Percentiles rank a stretch among this genome's conserved stretches.
Conservation (phyloP, 2,888 invertebrate genomes). For the Oscheius sp. region DNA sequence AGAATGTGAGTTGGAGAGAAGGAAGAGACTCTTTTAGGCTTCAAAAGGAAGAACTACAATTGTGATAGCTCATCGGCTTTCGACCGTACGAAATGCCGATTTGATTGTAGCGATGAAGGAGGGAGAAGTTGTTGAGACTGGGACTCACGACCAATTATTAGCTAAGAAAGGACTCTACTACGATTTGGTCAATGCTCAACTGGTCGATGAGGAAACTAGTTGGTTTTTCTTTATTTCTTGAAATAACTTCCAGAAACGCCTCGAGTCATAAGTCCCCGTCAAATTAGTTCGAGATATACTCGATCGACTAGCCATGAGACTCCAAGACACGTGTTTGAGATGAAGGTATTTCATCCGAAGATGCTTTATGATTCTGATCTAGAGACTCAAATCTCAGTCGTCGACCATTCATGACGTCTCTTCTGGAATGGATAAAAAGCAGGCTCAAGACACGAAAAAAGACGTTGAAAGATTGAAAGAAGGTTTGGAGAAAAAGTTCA, state of each 20-base stretch:
- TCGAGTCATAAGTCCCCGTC: background rate
- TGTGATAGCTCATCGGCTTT: slow-evolving; percentile 73
- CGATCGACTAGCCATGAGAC: slow-evolving; percentile 21
- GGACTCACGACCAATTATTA: slow-evolving; percentile 79
- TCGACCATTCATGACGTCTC: background rate
- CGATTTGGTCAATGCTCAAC: slow-evolving; percentile 71
- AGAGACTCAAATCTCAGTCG: slow-evolving; percentile 15
- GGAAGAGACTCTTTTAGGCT: slow-evolving; percentile 37
- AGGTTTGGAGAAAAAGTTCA: background rate
- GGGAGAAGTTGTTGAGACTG: slow-evolving; percentile 70
- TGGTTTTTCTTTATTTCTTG: background rate
- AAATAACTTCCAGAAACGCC: background rate
- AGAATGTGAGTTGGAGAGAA: slow-evolving; percentile 50
- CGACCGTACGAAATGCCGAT: slow-evolving; percentile 74
- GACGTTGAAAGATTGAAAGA: slow-evolving; percentile 12
- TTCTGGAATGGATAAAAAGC: slow-evolving; percentile 7
- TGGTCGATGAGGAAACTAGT: slow-evolving; percentile 2
- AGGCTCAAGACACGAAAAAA: background rate
- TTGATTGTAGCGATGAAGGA: slow-evolving; percentile 72
- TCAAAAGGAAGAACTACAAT: slow-evolving; percentile 71
- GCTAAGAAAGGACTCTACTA: slow-evolving; percentile 77
- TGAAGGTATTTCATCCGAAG: background rate
- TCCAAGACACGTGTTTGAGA: background rate
- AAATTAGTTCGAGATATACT: background rate
- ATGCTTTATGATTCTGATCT: background rate